These are phyloP conservation scores for Lepidonotus clava DNA, from an alignment of 2,888 invertebrate species.

Conservation along the genomic window DNA sequence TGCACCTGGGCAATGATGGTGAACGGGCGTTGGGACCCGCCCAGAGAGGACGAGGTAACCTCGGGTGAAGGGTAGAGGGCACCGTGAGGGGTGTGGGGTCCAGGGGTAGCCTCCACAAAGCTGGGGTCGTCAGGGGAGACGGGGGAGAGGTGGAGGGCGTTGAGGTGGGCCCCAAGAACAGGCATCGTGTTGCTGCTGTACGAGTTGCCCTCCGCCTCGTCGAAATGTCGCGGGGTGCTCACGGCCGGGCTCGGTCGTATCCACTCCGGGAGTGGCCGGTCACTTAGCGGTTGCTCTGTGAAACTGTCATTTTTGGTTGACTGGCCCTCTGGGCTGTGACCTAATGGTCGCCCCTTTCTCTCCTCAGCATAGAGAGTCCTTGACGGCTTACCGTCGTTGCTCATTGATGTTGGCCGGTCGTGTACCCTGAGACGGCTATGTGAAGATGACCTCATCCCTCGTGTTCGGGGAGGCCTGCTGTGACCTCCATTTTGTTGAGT, in stretches of 20 bases:
- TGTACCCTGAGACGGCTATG: background rate
- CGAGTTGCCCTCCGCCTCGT: conserved; percentile 52
- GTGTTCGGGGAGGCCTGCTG: background rate
- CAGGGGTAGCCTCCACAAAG: background rate
- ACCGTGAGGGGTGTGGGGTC: background rate
- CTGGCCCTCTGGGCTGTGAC: conserved; percentile 56
- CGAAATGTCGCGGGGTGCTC: conserved; percentile 30
- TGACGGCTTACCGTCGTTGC: background rate
- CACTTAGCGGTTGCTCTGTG: conserved; percentile 26
- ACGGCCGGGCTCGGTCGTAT: conserved; percentile 20
- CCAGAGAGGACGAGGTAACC: background rate
- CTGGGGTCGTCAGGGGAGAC: background rate
- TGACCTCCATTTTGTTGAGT: background rate
- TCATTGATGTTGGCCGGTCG: background rate
- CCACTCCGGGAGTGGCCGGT: conserved; percentile 16
- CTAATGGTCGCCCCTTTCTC: conserved; percentile 41
- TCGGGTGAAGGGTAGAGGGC: background rate
- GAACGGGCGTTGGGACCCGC: background rate
- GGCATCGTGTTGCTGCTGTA: background rate
- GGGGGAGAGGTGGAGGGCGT: conserved; percentile 15
- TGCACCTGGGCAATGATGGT: conserved; percentile 54
- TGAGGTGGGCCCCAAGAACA: background rate
- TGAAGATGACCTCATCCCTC: background rate
- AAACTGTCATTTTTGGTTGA: conserved; percentile 47
- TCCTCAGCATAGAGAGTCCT: background rate